Evolutionary conservation across 1,140 invertebrate species (phyloP), one percentile per base, ranked within the genome.

Genomic region (Panagrolaimus sp.): DNA sequence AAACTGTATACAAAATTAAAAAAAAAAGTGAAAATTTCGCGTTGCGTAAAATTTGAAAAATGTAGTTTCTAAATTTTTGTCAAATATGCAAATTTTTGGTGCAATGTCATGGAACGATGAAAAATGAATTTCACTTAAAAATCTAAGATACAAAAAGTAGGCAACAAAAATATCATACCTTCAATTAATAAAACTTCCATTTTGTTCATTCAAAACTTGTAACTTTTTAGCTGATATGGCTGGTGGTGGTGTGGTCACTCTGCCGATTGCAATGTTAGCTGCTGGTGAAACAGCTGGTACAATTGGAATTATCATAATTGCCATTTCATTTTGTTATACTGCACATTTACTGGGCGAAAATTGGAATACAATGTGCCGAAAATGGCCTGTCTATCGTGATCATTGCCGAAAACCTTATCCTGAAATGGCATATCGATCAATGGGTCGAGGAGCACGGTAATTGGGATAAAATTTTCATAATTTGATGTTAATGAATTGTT

Each of bases 401-500:
- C 76, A 78, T 65, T 77, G 76, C 65, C 58, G 76, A 12, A 79
- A 76, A 44, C 76, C 77, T 12, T 79, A 77, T 63, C 76, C 76
- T 52, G 78, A 80, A 66, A 79, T 78, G 77, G 76, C 76, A 5
- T 73, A 46, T 28, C 65, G 76, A 21, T 62, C 63, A 26, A 70
- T 78, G 48, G 76, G 76, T 12, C 28, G 46, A 63, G 52, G 46
- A 15, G 78, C 77, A 28, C 44, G 75, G 1, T 24, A 45, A 15
- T 44, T n/a, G n/a, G n/a, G n/a, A n/a, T n/a, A n/a, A 72, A 15
- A 75, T 74, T 28, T 75, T 68, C n/a, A n/a, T n/a, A 47, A 71
- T 44, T 58, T 62, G 70, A 26, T 70, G 76, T 66, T 24, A 71
- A 15, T 76, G 73, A 69, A 43, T 76, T 21, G 24, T 44, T 63